Conservation (phyloP, 2,888 invertebrate genomes). For the Gandaritis pyraliata region DNA sequence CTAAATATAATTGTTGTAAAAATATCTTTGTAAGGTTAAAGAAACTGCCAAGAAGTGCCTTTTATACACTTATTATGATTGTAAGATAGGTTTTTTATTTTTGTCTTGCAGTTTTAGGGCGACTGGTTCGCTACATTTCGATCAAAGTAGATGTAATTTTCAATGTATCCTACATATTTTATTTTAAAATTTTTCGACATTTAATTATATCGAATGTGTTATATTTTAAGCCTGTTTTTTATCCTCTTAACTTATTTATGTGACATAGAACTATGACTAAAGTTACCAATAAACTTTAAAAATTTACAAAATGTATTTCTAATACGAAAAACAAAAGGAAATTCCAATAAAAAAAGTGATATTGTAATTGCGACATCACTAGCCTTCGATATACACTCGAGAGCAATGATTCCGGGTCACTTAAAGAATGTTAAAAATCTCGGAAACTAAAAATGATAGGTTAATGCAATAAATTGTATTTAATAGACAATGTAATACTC, state of each 20-base stretch:
- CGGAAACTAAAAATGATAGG: no score
- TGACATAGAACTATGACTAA: constrained; percentile 72
- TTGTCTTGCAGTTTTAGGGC: constrained; percentile 59
- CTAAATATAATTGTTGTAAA: constrained; percentile 73
- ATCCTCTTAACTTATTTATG: constrained; percentile 77
- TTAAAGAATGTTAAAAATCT: no score
- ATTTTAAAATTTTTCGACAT: constrained; percentile 37
- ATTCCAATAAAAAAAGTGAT: constrained; percentile 39
- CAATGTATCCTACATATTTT: constrained; percentile 13
- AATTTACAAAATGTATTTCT: constrained; percentile 45
- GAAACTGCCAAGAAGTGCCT: constrained; percentile 83
- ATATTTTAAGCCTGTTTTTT: constrained; percentile 68
- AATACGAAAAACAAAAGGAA: constrained; percentile 40
- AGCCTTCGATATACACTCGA: constrained; percentile 72
- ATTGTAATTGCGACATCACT: constrained; percentile 59
- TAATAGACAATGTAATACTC: no score
- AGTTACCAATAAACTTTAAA: constrained; percentile 81
- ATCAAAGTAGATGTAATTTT: constrained; percentile 54
- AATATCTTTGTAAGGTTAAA: constrained; percentile 54
- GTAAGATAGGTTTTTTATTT: constrained; percentile 52
- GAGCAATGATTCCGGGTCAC: no score
- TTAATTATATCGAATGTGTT: constrained; percentile 39
- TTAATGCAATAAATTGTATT: no score
- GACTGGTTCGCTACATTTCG: constrained; percentile 75
- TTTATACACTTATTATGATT: constrained; percentile 68